These are phyloP conservation scores for Rutpela maculata DNA, from an alignment of 2,888 invertebrate genomes.

Conservation along the genomic window DNA sequence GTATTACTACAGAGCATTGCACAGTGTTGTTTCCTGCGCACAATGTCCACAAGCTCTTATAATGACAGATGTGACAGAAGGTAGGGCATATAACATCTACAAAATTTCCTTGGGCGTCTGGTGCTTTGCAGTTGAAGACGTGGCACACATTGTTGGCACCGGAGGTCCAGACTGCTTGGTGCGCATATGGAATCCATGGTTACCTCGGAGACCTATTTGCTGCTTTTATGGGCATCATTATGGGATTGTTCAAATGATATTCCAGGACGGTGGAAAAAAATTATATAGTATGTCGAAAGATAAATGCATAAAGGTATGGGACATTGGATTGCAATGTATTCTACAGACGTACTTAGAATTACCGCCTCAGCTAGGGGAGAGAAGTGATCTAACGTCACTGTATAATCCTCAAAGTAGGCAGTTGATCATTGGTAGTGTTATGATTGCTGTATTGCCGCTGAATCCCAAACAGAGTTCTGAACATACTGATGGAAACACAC, in stretches of 20 bases:
- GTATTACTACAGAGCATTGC: slow-evolving; percentile 80
- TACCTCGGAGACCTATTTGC: slow-evolving; percentile 80
- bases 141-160: slow-evolving; percentile 77
- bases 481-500: slow-evolving; percentile 81
- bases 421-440: slow-evolving; percentile 80
- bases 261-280: slow-evolving; percentile 81
- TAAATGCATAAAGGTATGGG: slow-evolving; percentile 86
- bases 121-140: slow-evolving; percentile 80
- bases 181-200: slow-evolving; percentile 88
- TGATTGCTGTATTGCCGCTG: slow-evolving; percentile 80
- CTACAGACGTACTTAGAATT: slow-evolving; percentile 84
- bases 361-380: slow-evolving; percentile 79
- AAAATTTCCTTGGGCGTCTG: slow-evolving; percentile 76
- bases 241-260: slow-evolving; percentile 80
- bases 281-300: slow-evolving; percentile 85
- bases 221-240: slow-evolving; percentile 83
- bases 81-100: slow-evolving; percentile 70
- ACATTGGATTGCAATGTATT: slow-evolving; percentile 80
- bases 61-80: slow-evolving; percentile 75
- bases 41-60: slow-evolving; percentile 75
- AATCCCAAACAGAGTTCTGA: slow-evolving; percentile 81
- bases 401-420: slow-evolving; percentile 82
- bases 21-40: slow-evolving; percentile 80
- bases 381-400: slow-evolving; percentile 73
- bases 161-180: slow-evolving; percentile 85